These are phyloP conservation scores for Ecdyonurus torrentis DNA, from an alignment of 2,888 invertebrate genomes.

Conservation along the genomic window DNA sequence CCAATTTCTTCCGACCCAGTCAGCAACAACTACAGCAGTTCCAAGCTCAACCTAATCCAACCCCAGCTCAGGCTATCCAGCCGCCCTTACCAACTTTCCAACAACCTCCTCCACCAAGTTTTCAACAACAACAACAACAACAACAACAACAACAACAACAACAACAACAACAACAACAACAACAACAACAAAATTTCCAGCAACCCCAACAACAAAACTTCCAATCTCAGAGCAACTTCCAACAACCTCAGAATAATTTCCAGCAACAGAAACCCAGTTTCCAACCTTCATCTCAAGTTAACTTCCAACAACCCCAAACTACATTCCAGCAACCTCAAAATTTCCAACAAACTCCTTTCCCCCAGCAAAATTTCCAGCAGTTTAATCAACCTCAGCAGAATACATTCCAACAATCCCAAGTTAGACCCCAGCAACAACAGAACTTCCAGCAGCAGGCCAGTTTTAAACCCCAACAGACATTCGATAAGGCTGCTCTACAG, in stretches of 20 bases:
- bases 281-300: neutral
- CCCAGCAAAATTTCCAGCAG: constrained; percentile 6
- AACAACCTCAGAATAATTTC: neutral
- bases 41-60: neutral
- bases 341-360: neutral
- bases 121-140: neutral
- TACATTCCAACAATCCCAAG: constrained; percentile 11
- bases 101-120: neutral
- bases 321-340: neutral
- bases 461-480: constrained; percentile 17
- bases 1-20: neutral
- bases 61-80: neutral
- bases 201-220: neutral
- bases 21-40: neutral
- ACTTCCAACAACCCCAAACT: neutral
- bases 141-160: no score
- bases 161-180: neutral
- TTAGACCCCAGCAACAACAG: constrained; percentile 8
- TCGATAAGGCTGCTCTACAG: constrained; percentile 16
- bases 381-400: constrained; percentile 10
- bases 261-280: neutral
- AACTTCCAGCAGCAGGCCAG: constrained; percentile 14
- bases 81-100: neutral
- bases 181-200: neutral
- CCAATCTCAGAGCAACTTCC: neutral